Conservation (phyloP, 2,797 vertebrate species). For the Sphenopsis melanotis region DNA sequence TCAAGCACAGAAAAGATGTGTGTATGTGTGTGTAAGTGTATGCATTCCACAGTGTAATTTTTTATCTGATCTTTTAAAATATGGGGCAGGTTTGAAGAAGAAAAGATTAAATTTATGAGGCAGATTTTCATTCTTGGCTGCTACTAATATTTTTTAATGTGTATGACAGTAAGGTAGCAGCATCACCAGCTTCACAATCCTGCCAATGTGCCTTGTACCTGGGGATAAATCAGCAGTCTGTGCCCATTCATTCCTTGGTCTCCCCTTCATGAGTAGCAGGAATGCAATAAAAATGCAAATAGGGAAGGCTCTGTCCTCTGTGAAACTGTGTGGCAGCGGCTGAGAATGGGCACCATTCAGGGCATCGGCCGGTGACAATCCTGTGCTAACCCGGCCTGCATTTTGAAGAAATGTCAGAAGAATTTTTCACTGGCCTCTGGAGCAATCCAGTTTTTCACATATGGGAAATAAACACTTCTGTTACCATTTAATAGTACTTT, state of each 20-base stretch:
- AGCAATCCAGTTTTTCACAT: not conserved
- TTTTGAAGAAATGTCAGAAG: not conserved
- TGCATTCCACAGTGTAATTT: not conserved
- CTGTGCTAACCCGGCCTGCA: not conserved
- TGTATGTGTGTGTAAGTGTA: not conserved
- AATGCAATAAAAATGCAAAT: slow-evolving; percentile 7
- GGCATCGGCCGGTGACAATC: not conserved
- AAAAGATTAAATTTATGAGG: not conserved
- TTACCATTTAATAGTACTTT: not conserved
- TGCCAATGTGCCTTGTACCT: not conserved
- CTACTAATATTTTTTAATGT: not conserved
- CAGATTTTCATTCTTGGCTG: not conserved
- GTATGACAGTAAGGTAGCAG: not conserved
- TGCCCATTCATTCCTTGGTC: not conserved
- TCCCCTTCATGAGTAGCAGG: not conserved
- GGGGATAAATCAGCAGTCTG: not conserved
- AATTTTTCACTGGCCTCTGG: not conserved
- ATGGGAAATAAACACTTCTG: not conserved
- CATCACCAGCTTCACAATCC: not conserved
- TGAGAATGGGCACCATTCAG: slow-evolving; percentile 31
- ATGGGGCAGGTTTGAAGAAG: not conserved
- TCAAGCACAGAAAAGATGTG: not conserved
- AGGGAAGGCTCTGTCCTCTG: slow-evolving; percentile 39
- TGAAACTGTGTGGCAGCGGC: not conserved
- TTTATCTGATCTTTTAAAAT: not conserved